A percentile compares a stretch with the other conserved stretches of the same genome.
Evolutionary conservation across 1,140 invertebrate species (phyloP).

Genomic region (Drosophila yakuba): DNA sequence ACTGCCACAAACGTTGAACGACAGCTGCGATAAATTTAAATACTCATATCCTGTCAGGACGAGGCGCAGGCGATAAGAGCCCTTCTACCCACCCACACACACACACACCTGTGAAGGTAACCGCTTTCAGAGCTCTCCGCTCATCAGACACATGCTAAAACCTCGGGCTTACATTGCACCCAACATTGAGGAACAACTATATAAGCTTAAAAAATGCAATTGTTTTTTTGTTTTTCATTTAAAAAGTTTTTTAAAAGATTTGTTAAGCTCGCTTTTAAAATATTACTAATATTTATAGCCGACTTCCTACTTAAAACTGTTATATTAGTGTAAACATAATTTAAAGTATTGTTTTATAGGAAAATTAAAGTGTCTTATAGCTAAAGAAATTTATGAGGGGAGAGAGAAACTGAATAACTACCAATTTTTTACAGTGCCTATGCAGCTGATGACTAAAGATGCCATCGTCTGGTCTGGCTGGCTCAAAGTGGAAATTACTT

Average conservation of each 20-base stretch:
- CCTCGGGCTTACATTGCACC: conserved; percentile 12
- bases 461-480: conserved; percentile 59
- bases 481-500: conserved; percentile 76
- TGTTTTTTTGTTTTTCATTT: too few species aligned
- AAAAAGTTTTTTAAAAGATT: too few species aligned
- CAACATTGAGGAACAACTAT: neutral
- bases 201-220: too few species aligned
- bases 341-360: too few species aligned
- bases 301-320: too few species aligned
- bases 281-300: too few species aligned
- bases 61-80: conserved; percentile 45
- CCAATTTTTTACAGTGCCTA: neutral
- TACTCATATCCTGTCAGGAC: conserved; percentile 69
- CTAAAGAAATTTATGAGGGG: too few species aligned
- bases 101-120: neutral
- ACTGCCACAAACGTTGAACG: conserved; percentile 44
- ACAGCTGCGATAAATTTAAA: conserved; percentile 74
- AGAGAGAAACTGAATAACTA: neutral
- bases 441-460: conserved; percentile 55
- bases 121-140: neutral
- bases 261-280: too few species aligned
- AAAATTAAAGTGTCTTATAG: too few species aligned
- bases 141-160: too few species aligned
- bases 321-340: too few species aligned
- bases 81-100: neutral